Evolutionary conservation across 2,888 invertebrate species (phyloP).

Genomic region (Baccha elongata): DNA sequence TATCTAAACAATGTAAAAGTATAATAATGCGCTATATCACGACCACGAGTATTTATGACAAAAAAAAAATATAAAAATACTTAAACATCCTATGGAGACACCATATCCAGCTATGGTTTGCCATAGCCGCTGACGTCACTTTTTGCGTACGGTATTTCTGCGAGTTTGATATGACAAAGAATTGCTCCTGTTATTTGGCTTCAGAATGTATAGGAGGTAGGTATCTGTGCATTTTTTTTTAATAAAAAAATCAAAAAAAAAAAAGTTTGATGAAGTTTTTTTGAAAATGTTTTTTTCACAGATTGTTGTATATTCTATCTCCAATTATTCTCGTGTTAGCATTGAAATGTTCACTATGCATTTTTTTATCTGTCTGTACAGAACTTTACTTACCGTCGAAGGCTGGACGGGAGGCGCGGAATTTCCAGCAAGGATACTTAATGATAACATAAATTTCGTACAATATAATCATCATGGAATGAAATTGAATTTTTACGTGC

Average conservation of each 20-base stretch:
- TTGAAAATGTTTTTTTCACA: conserved; percentile 15
- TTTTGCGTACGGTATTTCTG: conserved; percentile 21
- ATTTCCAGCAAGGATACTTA: conserved; percentile 12
- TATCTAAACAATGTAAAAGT: conserved; percentile 47
- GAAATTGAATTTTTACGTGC: conserved; percentile 44
- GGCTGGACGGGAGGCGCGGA: too few species aligned
- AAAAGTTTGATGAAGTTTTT: conserved; percentile 52
- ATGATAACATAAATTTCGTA: conserved; percentile 49
- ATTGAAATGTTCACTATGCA: conserved; percentile 20
- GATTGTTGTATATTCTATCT: conserved; percentile 17
- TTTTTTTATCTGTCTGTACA: conserved; percentile 4
- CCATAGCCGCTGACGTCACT: conserved; percentile 2
- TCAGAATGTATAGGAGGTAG: not conserved
- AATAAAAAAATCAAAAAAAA: too few species aligned
- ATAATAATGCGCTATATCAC: conserved; percentile 15
- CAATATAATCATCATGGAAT: conserved; percentile 44
- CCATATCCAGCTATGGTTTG: conserved; percentile 61
- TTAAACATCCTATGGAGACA: conserved; percentile 60
- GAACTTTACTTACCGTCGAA: conserved; percentile 29
- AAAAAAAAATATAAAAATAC: conserved; percentile 3
- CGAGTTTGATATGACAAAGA: conserved; percentile 25
- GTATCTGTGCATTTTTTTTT: not conserved
- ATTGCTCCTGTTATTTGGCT: conserved; percentile 27
- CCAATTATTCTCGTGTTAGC: conserved; percentile 15
- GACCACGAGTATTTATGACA: not conserved